Conservation (phyloP, 2,888 invertebrate species). For the Dysmachus trigonus region DNA sequence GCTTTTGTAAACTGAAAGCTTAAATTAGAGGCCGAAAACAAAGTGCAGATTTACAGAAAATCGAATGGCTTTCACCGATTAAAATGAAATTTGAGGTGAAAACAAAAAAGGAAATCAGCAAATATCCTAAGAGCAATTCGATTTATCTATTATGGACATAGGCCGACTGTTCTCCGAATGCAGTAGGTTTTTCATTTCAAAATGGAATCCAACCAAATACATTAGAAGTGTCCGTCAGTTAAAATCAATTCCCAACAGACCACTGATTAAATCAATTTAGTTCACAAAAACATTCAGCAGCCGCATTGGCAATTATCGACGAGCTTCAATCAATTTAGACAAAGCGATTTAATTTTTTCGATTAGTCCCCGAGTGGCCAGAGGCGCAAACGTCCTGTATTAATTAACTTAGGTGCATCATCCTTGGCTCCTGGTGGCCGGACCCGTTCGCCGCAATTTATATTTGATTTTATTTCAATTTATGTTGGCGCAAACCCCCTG, state of each 20-base stretch:
- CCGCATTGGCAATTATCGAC: constrained; percentile 2
- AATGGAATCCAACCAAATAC: neutral
- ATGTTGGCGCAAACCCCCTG: neutral
- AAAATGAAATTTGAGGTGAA: neutral
- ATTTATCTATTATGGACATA: neutral
- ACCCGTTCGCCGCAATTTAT: neutral
- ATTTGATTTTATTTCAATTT: constrained; percentile 36
- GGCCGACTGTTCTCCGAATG: neutral
- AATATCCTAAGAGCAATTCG: neutral
- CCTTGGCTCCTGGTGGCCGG: neutral
- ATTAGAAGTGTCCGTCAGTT: neutral
- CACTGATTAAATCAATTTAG: constrained; percentile 15
- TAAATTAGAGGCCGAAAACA: neutral
- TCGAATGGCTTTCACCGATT: neutral
- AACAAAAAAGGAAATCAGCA: neutral
- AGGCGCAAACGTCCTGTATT: constrained; percentile 10
- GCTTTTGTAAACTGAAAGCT: neutral
- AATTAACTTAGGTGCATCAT: constrained; percentile 1
- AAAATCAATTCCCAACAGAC: neutral
- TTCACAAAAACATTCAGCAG: neutral
- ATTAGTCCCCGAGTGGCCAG: neutral
- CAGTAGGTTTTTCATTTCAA: neutral
- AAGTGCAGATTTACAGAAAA: neutral
- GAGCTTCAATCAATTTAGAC: constrained; percentile 25
- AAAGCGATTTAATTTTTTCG: constrained; percentile 36